These are phyloP conservation scores for Drosophila nikananu DNA, from an alignment of 1,140 invertebrate genomes.

Conservation along the genomic window DNA sequence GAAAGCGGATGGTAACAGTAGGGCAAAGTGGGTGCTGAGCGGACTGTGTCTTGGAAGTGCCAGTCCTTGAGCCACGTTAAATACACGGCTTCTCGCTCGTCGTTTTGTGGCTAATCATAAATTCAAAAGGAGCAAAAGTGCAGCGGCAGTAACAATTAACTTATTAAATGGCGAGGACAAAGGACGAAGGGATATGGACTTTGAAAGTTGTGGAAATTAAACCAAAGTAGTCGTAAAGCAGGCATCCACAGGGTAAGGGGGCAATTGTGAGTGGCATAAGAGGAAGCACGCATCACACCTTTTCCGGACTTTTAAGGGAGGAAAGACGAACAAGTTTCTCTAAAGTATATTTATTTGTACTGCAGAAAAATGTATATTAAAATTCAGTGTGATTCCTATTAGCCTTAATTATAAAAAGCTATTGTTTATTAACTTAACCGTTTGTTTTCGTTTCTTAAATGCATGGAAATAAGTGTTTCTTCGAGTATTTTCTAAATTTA, in stretches of 20 bases:
- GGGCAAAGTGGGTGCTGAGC: background rate
- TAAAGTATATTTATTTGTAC: background rate
- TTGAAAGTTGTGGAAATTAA: conserved; percentile 59
- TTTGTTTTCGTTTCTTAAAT: background rate
- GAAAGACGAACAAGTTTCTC: background rate
- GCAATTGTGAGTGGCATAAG: background rate
- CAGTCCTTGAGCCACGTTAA: conserved; percentile 46
- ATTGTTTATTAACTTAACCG: too few species aligned
- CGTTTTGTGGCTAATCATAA: conserved; percentile 71
- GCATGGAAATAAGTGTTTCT: background rate
- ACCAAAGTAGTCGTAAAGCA: conserved; percentile 52
- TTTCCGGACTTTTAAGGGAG: conserved; percentile 7
- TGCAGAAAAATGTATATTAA: background rate
- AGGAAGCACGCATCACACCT: conserved; percentile 11
- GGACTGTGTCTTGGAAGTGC: conserved; percentile 4
- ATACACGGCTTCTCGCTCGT: conserved; percentile 43
- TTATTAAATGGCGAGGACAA: conserved; percentile 75
- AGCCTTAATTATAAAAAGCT: too few species aligned
- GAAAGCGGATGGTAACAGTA: background rate
- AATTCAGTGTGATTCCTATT: background rate
- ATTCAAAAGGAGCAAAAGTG: conserved; percentile 79
- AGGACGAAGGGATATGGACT: conserved; percentile 41
- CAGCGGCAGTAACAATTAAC: conserved; percentile 80
- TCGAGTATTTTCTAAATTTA: background rate
- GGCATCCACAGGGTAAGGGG: conserved; percentile 11